A percentile compares a stretch with the other conserved stretches of the same genome.
Evolutionary conservation across 2,113 vertebrate genomes (phyloP).

Genomic region (Solea solea): DNA sequence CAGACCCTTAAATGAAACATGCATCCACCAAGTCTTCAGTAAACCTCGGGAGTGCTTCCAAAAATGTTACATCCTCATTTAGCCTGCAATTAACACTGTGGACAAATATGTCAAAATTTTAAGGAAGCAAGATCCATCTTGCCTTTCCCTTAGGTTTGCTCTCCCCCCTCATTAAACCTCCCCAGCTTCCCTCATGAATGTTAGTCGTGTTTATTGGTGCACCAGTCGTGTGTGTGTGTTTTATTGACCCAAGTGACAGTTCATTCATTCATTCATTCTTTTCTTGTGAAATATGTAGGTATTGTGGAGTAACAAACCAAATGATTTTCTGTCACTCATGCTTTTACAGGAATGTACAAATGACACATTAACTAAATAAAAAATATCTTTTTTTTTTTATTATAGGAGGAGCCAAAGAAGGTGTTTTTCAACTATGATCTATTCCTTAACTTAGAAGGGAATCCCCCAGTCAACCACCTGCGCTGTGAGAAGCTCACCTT

Average conservation of each 20-base stretch:
- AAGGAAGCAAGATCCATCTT: background rate
- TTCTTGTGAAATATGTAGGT: slow-evolving; percentile 34
- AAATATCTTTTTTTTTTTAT: background rate
- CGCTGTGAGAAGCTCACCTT: slow-evolving; percentile 99
- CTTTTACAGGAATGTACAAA: background rate
- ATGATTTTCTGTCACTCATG: background rate
- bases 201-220: slow-evolving; percentile 47
- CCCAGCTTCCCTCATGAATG: slow-evolving; percentile 45
- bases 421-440: slow-evolving; percentile 98
- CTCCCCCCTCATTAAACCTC: background rate
- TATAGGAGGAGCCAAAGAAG: slow-evolving; percentile 95
- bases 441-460: slow-evolving; percentile 97
- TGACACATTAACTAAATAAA: background rate
- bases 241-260: slow-evolving; percentile 55
- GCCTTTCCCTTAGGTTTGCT: background rate
- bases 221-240: slow-evolving; percentile 13
- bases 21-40: background rate
- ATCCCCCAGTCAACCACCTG: slow-evolving; percentile 97
- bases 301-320: background rate
- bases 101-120: slow-evolving; percentile 7
- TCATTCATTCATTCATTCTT: slow-evolving; percentile 45
- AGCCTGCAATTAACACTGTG: slow-evolving; percentile 22
- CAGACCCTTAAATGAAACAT: too few species aligned
- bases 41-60: slow-evolving; percentile 31
- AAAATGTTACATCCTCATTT: slow-evolving; percentile 20